Evolutionary conservation across 2,797 vertebrate genomes (phyloP).

Genomic region (Capromys pilorides): DNA sequence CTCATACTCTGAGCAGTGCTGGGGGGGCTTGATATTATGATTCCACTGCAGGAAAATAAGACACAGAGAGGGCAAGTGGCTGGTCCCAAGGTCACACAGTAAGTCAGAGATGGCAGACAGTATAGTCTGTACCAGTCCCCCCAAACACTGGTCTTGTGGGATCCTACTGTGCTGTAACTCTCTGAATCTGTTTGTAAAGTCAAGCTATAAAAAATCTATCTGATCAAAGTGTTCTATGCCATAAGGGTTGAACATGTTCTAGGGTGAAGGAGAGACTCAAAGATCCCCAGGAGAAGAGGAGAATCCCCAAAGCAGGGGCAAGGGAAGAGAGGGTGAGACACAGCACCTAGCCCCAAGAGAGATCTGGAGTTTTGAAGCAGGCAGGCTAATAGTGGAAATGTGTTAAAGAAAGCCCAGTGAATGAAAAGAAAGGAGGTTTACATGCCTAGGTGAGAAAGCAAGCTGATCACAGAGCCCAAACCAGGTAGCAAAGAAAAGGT

Average conservation of each 20-base stretch:
- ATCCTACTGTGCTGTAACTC: neutral
- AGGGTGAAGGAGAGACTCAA: neutral
- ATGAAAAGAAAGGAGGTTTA: neutral
- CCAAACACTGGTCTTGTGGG: neutral
- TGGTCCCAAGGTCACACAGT: constrained; percentile 77
- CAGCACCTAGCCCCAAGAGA: neutral
- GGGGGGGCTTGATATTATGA: constrained; percentile 78
- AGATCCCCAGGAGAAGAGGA: neutral
- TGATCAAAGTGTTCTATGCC: neutral
- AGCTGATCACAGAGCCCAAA: neutral
- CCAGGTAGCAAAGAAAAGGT: neutral
- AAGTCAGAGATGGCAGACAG: constrained; percentile 49
- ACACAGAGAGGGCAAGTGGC: constrained; percentile 79
- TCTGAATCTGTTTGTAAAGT: constrained; percentile 32
- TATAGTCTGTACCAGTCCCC: neutral
- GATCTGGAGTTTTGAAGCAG: neutral
- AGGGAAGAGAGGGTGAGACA: neutral
- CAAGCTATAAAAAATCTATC: neutral
- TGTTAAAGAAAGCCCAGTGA: neutral
- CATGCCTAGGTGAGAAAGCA: neutral
- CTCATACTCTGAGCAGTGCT: constrained; percentile 73
- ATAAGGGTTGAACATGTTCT: neutral
- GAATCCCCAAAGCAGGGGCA: neutral
- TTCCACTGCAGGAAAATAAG: constrained; percentile 69
- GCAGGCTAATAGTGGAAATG: neutral